Conservation (phyloP, 2,113 vertebrate genomes). For the Lichenostomus cassidix region DNA sequence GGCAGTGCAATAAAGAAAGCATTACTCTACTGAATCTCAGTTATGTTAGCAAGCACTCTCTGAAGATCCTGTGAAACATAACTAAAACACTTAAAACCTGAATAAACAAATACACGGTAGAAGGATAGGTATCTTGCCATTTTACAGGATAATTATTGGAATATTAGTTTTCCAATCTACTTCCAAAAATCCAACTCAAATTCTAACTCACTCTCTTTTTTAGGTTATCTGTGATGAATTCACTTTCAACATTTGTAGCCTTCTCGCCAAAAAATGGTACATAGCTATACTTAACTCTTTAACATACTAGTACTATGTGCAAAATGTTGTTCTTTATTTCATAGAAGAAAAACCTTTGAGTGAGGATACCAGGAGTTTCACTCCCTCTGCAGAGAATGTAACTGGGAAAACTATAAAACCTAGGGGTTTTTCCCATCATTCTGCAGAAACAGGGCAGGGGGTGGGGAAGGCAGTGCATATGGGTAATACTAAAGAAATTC, state of each 20-base stretch:
- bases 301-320: not conserved
- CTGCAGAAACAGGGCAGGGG: not conserved
- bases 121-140: not conserved
- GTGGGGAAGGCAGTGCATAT: accelerated
- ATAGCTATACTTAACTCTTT: not conserved
- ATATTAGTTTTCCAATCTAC: not conserved
- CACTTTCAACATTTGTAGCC: not conserved
- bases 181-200: not conserved
- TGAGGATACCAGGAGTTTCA: not conserved
- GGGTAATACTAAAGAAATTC: not conserved
- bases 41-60: not conserved
- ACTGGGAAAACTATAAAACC: not conserved
- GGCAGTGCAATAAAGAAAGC: not conserved
- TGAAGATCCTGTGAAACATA: not conserved
- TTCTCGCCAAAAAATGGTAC: not conserved
- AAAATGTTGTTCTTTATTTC: not conserved
- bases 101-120: not conserved
- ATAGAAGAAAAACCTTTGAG: not conserved
- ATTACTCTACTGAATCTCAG: not conserved
- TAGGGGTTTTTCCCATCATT: not conserved
- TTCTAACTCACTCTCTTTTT: not conserved
- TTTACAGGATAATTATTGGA: not conserved
- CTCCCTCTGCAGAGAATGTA: not conserved
- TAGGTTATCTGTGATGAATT: not conserved
- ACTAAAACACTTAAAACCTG: not conserved